Conservation (phyloP, 2,113 vertebrate genomes). For the Thunnus thynnus region DNA sequence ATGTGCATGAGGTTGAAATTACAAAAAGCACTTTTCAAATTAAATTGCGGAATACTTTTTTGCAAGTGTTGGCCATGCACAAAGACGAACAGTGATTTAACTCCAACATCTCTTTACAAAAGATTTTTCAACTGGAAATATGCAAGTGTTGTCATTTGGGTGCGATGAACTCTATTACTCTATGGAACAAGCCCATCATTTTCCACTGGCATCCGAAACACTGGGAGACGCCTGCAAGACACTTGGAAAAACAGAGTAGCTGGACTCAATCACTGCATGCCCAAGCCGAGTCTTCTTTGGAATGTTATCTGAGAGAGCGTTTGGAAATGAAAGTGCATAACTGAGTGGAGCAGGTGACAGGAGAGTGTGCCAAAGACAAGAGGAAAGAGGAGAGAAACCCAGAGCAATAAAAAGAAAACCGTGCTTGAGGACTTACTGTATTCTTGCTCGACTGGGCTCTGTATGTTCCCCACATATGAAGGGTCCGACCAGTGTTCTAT, state of each 20-base stretch:
- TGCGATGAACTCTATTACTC: conserved; percentile 43
- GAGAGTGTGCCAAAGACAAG: conserved; percentile 55
- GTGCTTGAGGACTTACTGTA: conserved; percentile 65
- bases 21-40: conserved; percentile 34
- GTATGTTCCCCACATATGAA: conserved; percentile 70
- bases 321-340: conserved; percentile 62
- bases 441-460: conserved; percentile 64
- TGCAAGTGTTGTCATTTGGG: conserved; percentile 22
- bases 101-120: conserved; percentile 16
- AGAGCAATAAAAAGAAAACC: conserved; percentile 5
- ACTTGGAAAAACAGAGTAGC: conserved; percentile 59
- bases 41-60: conserved; percentile 16
- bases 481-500: conserved; percentile 61
- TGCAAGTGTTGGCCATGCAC: conserved; percentile 4
- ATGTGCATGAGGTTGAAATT: conserved; percentile 26
- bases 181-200: conserved; percentile 67
- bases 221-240: conserved; percentile 39
- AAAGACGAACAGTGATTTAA: background rate
- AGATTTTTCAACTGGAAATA: conserved; percentile 40
- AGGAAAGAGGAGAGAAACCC: conserved; percentile 13
- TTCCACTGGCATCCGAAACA: conserved; percentile 61
- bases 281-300: conserved; percentile 57
- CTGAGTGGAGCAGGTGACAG: conserved; percentile 72
- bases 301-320: conserved; percentile 70
- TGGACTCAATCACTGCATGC: conserved; percentile 51